phyloP scores from a whole-genome alignment of 2,797 vertebrate species.

The Myotis daubentonii region DNA sequence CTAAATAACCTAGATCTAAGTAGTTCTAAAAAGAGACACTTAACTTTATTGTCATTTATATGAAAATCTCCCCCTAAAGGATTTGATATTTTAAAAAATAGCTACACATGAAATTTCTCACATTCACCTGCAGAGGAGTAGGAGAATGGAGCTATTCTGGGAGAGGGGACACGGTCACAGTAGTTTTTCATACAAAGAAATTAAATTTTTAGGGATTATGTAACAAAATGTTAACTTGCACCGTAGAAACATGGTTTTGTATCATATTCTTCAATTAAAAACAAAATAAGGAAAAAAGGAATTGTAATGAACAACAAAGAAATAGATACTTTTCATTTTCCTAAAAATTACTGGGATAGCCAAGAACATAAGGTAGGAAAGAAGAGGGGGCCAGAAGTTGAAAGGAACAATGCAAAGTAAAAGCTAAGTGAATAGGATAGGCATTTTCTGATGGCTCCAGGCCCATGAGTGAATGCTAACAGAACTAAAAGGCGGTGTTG shows the following conservation, averaged over 20 bases:
- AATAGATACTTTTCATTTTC: background rate
- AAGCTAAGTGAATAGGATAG: background rate
- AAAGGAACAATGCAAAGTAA: background rate
- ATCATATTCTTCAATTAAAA: slow-evolving; percentile 23
- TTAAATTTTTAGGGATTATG: slow-evolving; percentile 8
- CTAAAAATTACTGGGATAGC: background rate
- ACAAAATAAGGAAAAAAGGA: background rate
- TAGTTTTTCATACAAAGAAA: slow-evolving; percentile 37
- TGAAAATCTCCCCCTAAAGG: slow-evolving; percentile 43
- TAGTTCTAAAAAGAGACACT: background rate
- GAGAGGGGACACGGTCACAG: background rate
- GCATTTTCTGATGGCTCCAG: background rate
- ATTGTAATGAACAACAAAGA: background rate
- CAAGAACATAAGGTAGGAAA: background rate
- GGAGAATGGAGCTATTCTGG: background rate
- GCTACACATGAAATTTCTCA: background rate
- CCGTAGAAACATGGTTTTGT: background rate
- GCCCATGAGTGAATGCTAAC: background rate
- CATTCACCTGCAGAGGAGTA: slow-evolving; percentile 33
- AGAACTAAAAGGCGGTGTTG: background rate
- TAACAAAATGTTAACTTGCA: slow-evolving; percentile 43
- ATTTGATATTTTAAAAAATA: background rate
- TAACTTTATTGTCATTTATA: slow-evolving; percentile 17
- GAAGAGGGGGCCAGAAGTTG: background rate
- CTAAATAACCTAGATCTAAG: slow-evolving; percentile 40